Evolutionary conservation across 2,797 vertebrate genomes (phyloP).

Genomic region (Siniperca undulata): DNA sequence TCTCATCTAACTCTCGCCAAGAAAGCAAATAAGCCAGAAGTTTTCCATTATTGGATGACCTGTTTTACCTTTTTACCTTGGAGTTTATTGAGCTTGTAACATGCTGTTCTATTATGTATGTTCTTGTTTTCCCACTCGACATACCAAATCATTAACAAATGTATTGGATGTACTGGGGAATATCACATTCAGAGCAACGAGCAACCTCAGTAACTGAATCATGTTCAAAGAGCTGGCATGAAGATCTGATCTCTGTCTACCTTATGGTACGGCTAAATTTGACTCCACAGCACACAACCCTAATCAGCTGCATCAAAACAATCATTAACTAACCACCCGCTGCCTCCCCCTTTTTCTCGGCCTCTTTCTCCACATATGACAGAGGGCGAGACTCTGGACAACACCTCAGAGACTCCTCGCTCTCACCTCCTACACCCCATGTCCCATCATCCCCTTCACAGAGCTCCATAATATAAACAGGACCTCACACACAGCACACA

Average conservation of each 20-base stretch:
- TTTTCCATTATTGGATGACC: neutral
- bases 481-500: constrained; percentile 41
- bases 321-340: constrained; percentile 82
- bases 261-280: constrained; percentile 69
- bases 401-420: constrained; percentile 42
- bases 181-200: constrained; percentile 34
- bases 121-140: neutral
- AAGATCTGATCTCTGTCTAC: constrained; percentile 60
- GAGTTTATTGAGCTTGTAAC: neutral
- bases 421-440: constrained; percentile 42
- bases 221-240: constrained; percentile 64
- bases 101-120: neutral
- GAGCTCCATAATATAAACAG: constrained; percentile 54
- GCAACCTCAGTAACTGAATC: constrained; percentile 45
- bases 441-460: constrained; percentile 37
- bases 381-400: constrained; percentile 39
- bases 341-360: constrained; percentile 33
- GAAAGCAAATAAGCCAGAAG: neutral
- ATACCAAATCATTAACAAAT: constrained; percentile 3
- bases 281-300: constrained; percentile 73
- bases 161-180: neutral
- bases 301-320: constrained; percentile 85
- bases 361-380: constrained; percentile 43
- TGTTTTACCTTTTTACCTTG: neutral
- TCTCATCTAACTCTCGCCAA: neutral